Evolutionary conservation across 2,888 invertebrate species (phyloP).

Genomic region (Julus scandinavius): DNA sequence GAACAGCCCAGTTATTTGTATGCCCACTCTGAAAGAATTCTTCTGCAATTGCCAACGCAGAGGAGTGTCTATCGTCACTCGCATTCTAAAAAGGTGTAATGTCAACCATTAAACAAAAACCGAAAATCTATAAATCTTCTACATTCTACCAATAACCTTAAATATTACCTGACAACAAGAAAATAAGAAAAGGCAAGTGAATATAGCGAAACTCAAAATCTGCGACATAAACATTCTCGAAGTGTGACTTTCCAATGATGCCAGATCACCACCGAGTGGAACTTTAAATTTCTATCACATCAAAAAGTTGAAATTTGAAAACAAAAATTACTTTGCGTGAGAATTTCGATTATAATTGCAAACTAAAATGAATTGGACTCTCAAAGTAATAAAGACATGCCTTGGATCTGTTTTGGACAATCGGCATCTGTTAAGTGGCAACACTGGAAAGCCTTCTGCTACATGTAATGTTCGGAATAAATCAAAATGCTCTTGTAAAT

Average conservation of each 20-base stretch:
- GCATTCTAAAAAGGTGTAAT: neutral
- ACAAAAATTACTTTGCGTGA: too few relatives aligned
- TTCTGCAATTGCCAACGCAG: neutral
- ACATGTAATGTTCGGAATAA: neutral
- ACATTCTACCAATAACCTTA: neutral
- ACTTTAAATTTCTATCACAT: too few relatives aligned
- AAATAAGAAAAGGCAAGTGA: neutral
- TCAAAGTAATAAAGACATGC: too few relatives aligned
- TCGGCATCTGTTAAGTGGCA: neutral
- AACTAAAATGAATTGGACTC: too few relatives aligned
- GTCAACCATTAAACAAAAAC: neutral
- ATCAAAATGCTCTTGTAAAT: neutral
- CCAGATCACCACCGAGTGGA: too few relatives aligned
- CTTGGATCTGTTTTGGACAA: too few relatives aligned
- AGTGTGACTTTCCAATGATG: neutral
- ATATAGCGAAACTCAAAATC: neutral
- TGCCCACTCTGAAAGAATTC: slow-evolving; percentile 69
- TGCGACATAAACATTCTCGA: neutral
- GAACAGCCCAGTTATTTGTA: slow-evolving; percentile 99
- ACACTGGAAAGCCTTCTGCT: neutral
- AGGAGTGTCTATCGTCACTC: neutral
- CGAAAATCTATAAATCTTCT: neutral
- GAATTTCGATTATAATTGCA: too few relatives aligned
- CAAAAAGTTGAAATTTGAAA: too few relatives aligned
- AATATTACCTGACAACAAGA: neutral